Evolutionary conservation across 1,140 invertebrate genomes (phyloP).

Genomic region (Brachionus rotundiformis): DNA sequence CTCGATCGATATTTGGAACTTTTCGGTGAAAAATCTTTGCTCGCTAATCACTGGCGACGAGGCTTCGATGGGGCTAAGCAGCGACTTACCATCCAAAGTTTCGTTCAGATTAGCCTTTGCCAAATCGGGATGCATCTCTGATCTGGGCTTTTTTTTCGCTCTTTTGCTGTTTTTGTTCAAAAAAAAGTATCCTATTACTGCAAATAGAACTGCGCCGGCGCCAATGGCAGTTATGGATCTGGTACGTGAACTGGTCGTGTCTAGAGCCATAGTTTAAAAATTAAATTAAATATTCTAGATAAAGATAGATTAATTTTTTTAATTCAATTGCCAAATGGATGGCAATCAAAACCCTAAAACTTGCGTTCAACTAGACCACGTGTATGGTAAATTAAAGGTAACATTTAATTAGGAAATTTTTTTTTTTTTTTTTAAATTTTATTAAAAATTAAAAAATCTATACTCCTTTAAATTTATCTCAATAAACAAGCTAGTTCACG

Average conservation of each 20-base stretch:
- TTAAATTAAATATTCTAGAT: background rate
- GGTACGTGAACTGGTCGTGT: slow-evolving; percentile 41
- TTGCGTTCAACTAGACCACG: background rate
- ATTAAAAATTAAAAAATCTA: background rate
- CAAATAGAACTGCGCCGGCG: slow-evolving; percentile 43
- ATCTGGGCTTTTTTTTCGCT: slow-evolving; percentile 7
- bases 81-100: background rate
- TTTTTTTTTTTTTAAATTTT: background rate
- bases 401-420: background rate
- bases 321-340: background rate
- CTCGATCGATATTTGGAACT: slow-evolving; percentile 2
- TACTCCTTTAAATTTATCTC: background rate
- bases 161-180: slow-evolving; percentile 12
- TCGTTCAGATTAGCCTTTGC: background rate
- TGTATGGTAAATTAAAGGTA: background rate
- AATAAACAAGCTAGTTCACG: background rate
- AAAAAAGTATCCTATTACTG: slow-evolving; percentile 35
- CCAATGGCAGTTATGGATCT: slow-evolving; percentile 43
- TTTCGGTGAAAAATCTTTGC: background rate
- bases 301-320: slow-evolving; percentile 14
- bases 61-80: background rate
- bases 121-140: background rate
- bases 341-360: background rate
- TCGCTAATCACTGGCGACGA: background rate
- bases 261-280: slow-evolving; percentile 52